These are phyloP conservation scores for Pygoscelis antarcticus DNA, from an alignment of 2,113 vertebrate genomes.

Conservation along the genomic window DNA sequence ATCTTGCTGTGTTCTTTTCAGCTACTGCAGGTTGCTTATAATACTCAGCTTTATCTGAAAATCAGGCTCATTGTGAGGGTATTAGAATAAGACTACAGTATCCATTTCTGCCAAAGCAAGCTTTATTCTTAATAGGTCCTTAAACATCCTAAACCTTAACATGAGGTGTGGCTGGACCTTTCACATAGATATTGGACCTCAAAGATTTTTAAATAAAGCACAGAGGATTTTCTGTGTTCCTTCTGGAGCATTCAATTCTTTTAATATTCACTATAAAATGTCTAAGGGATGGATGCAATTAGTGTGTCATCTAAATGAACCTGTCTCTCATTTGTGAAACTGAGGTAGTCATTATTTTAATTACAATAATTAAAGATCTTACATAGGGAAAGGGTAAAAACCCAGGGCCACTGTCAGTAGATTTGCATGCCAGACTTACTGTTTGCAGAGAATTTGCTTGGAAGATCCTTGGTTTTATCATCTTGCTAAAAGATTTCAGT, in stretches of 20 bases:
- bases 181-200: neutral
- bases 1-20: neutral
- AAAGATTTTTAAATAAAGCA: neutral
- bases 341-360: neutral
- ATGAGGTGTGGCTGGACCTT: neutral
- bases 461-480: neutral
- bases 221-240: neutral
- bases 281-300: neutral
- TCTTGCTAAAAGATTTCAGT: neutral
- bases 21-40: neutral
- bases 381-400: neutral
- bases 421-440: neutral
- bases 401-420: neutral
- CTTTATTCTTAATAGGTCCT: neutral
- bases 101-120: neutral
- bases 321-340: neutral
- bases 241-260: neutral
- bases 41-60: neutral
- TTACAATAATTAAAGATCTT: neutral
- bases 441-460: neutral
- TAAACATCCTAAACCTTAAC: neutral
- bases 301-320: neutral
- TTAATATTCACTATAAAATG: neutral
- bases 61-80: neutral
- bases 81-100: neutral